These are phyloP conservation scores for Graptemys geographica DNA, from an alignment of 2,797 vertebrate species.

Conservation along the genomic window DNA sequence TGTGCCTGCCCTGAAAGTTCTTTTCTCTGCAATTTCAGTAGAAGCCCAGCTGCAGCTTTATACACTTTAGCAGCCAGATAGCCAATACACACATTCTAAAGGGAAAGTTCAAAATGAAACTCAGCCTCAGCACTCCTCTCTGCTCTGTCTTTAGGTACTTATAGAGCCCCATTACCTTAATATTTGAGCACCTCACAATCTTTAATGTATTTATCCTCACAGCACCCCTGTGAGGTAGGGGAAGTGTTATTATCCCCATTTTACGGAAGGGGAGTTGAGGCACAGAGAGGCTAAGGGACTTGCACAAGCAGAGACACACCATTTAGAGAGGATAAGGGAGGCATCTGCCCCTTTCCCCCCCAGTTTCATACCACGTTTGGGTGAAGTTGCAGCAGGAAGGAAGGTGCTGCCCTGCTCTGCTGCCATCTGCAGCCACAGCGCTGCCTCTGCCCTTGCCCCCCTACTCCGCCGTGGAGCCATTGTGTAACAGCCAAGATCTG, in stretches of 20 bases:
- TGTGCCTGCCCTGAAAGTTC: not conserved
- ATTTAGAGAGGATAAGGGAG: no score
- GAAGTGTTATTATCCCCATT: not conserved
- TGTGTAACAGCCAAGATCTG: not conserved
- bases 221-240: not conserved
- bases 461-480: no score
- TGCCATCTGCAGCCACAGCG: not conserved
- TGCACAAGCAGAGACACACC: not conserved
- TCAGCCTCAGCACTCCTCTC: not conserved
- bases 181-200: not conserved
- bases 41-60: not conserved
- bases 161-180: not conserved
- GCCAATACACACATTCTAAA: not conserved
- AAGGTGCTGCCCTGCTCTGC: not conserved
- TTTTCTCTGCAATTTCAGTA: not conserved
- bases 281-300: not conserved
- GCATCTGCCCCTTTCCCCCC: not conserved
- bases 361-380: not conserved
- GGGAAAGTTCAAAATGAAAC: not conserved
- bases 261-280: not conserved
- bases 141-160: not conserved
- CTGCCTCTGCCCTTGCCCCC: no score
- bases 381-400: not conserved
- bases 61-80: not conserved
- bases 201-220: not conserved